These are phyloP conservation scores for Halesus radiatus DNA, from an alignment of 1,140 invertebrate species.

Conservation along the genomic window DNA sequence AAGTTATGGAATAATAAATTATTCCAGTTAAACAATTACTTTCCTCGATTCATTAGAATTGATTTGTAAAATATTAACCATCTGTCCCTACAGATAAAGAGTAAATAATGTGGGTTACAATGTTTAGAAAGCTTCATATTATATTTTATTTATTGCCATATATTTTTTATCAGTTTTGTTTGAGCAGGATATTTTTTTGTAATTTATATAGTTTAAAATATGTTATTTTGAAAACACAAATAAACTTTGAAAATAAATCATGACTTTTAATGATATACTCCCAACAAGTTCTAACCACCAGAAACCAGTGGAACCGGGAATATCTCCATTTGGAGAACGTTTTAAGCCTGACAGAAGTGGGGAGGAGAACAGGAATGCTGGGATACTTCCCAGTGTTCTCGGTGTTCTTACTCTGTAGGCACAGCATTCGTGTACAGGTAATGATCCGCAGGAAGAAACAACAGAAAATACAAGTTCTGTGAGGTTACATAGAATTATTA, in stretches of 20 bases:
- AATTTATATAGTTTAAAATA: constrained; percentile 45
- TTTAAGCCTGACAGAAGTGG: too few species aligned
- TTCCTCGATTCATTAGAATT: neutral
- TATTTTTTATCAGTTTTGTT: constrained; percentile 40
- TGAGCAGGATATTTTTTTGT: constrained; percentile 31
- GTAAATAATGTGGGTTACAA: neutral
- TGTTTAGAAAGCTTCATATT: neutral
- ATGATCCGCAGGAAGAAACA: too few species aligned
- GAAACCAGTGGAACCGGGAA: too few species aligned
- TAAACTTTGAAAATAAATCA: constrained; percentile 13
- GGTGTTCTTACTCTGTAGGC: too few species aligned
- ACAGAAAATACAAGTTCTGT: too few species aligned
- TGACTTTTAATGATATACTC: neutral
- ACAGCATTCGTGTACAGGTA: too few species aligned
- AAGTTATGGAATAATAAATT: neutral
- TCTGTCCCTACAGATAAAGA: neutral
- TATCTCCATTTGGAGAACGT: too few species aligned
- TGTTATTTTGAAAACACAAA: constrained; percentile 38
- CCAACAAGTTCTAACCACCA: too few species aligned
- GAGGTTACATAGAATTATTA: too few species aligned
- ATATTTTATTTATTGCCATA: constrained; percentile 35
- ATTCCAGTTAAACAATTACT: neutral
- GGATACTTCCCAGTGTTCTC: too few species aligned
- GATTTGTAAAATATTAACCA: neutral
- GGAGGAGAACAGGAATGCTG: too few species aligned